These are phyloP conservation scores for Ornithoptera priamus DNA, from an alignment of 2,888 invertebrate species.

Conservation along the genomic window DNA sequence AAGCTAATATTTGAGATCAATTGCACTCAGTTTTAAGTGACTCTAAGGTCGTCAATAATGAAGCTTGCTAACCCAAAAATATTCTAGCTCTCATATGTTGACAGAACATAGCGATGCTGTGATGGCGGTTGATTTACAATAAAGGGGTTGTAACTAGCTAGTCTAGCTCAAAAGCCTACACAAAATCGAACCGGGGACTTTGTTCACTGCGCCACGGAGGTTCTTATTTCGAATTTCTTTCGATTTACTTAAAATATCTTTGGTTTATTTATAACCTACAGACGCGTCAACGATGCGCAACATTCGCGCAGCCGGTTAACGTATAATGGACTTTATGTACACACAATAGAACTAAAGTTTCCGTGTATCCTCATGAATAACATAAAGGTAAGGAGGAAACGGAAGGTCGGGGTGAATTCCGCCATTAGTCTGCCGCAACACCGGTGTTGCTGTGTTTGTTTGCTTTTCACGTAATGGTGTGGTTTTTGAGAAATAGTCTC, in stretches of 20 bases:
- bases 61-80: too few species aligned
- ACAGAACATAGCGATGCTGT: too few species aligned
- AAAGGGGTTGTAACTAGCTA: too few species aligned
- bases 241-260: conserved; percentile 16
- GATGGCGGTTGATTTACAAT: too few species aligned
- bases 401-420: conserved; percentile 58
- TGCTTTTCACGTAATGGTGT: conserved; percentile 40
- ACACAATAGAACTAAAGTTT: conserved; percentile 28
- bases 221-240: background rate
- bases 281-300: conserved; percentile 26
- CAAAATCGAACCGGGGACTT: too few species aligned
- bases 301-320: conserved; percentile 25
- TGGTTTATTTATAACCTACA: conserved; percentile 20
- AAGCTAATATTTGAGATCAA: too few species aligned
- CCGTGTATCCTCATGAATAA: background rate
- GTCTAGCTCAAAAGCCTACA: too few species aligned
- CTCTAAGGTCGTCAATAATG: too few species aligned
- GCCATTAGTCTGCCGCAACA: conserved; percentile 44
- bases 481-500: conserved; percentile 43
- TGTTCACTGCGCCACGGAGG: too few species aligned
- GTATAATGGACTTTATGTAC: conserved; percentile 38
- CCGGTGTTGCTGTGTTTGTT: conserved; percentile 41
- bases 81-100: too few species aligned
- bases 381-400: conserved; percentile 41
- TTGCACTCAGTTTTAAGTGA: too few species aligned